phyloP scores from a whole-genome alignment of 2,113 vertebrate genomes.

The Hippocampus barbouri region DNA sequence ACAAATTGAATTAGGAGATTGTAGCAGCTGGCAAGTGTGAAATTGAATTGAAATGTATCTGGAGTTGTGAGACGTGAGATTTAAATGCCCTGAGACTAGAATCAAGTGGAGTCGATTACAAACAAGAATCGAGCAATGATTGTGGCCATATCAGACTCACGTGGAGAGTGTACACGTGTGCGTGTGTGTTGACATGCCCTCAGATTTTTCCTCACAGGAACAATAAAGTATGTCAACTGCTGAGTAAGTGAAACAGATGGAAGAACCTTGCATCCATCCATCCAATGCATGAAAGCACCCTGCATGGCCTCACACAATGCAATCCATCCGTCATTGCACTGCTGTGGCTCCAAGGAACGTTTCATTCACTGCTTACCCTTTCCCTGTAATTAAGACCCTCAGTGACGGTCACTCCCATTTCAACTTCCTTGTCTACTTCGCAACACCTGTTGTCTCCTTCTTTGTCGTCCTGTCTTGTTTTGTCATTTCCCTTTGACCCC shows the following conservation, averaged over 20 bases:
- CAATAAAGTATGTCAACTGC: constrained; percentile 49
- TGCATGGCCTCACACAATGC: constrained; percentile 32
- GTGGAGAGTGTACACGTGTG: constrained; percentile 10
- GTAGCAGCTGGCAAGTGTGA: constrained; percentile 65
- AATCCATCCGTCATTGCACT: constrained; percentile 38
- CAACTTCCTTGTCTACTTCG: not conserved
- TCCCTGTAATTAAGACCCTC: constrained; percentile 2
- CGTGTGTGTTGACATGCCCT: constrained; percentile 30
- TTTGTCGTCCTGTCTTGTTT: constrained; percentile 16
- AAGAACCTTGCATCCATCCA: constrained; percentile 12
- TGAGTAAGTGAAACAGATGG: constrained; percentile 12
- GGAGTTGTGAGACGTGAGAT: constrained; percentile 56
- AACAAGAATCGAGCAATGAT: constrained; percentile 53
- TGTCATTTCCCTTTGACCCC: constrained; percentile 40
- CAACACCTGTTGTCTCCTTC: not conserved
- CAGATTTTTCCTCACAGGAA: constrained; percentile 52
- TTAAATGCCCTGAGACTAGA: constrained; percentile 52
- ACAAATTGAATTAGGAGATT: constrained; percentile 74
- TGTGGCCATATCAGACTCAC: constrained; percentile 38
- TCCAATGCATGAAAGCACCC: constrained; percentile 27
- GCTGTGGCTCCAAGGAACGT: constrained; percentile 15
- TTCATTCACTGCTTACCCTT: constrained; percentile 18
- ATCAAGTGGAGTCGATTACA: constrained; percentile 46
- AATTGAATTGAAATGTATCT: constrained; percentile 68
- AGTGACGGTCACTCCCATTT: not conserved